phyloP scores from a whole-genome alignment of 2,888 invertebrate species.

The Phragmatobia fuliginosa region DNA sequence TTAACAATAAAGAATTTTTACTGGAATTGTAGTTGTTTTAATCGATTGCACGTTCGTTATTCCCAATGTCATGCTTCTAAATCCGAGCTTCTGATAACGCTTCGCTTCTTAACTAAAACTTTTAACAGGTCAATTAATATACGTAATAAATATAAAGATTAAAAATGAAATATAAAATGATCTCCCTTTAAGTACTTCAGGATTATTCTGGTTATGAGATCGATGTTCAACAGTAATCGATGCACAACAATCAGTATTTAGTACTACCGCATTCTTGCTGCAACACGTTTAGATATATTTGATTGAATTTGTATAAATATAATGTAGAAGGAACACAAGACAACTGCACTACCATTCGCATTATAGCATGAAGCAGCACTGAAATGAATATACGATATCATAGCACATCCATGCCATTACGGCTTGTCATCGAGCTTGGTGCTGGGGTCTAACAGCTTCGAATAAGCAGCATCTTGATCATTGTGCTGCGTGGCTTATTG shows the following conservation, averaged over 20 bases:
- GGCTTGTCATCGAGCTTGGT: slow-evolving; percentile 72
- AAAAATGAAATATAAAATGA: slow-evolving; percentile 35
- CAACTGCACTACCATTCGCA: slow-evolving; percentile 65
- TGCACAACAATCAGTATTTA: slow-evolving; percentile 29
- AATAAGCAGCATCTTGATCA: slow-evolving; percentile 64
- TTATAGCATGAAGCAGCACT: slow-evolving; percentile 76
- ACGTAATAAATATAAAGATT: slow-evolving; percentile 54
- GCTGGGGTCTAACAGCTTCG: slow-evolving; percentile 72
- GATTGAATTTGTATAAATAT: slow-evolving; percentile 21
- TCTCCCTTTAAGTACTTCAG: slow-evolving; percentile 22
- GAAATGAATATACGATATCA: slow-evolving; percentile 58
- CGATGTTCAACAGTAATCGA: too few species aligned
- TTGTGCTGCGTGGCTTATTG: slow-evolving; percentile 69
- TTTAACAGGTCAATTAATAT: slow-evolving; percentile 57
- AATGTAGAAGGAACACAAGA: slow-evolving; percentile 40
- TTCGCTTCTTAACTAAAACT: slow-evolving; percentile 74
- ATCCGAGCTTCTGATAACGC: slow-evolving; percentile 79
- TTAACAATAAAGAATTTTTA: slow-evolving; percentile 83
- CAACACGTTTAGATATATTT: slow-evolving; percentile 22
- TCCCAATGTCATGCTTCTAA: slow-evolving; percentile 71
- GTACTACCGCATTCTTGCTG: slow-evolving; percentile 23
- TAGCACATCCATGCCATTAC: slow-evolving; percentile 63
- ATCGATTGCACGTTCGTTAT: slow-evolving; percentile 75
- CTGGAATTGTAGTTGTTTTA: slow-evolving; percentile 80
- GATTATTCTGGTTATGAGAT: slow-evolving; percentile 19